phyloP scores from a whole-genome alignment of 2,888 invertebrate genomes.

The Uloborus plumipes region DNA sequence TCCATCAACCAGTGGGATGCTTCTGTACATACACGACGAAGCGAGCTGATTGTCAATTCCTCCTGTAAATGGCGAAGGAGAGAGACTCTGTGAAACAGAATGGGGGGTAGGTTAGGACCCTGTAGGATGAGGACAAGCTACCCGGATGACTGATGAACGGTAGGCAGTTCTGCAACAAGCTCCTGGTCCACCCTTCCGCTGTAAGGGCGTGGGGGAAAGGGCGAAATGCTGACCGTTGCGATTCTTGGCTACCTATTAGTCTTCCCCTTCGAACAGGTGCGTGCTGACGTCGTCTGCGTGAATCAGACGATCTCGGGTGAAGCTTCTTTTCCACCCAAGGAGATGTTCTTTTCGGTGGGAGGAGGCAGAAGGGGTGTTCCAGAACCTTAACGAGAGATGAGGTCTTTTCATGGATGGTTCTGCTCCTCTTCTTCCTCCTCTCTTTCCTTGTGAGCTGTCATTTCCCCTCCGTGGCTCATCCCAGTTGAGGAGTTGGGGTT shows the following conservation, averaged over 20 bases:
- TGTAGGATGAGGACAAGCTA: slow-evolving; percentile 29
- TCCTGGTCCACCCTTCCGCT: slow-evolving; percentile 55
- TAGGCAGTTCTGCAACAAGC: slow-evolving; percentile 38
- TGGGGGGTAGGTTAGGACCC: slow-evolving; percentile 3
- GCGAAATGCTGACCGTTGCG: slow-evolving; percentile 42
- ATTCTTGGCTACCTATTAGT: slow-evolving; percentile 40
- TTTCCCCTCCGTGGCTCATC: not conserved
- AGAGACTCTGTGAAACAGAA: not conserved
- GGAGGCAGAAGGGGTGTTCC: slow-evolving; percentile 4
- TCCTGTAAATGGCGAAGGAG: slow-evolving; percentile 5
- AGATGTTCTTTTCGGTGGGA: not conserved
- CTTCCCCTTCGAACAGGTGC: slow-evolving; percentile 48
- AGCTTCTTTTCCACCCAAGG: slow-evolving; percentile 10
- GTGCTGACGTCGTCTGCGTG: slow-evolving; percentile 28
- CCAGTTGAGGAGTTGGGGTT: slow-evolving; percentile 5
- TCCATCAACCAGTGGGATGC: slow-evolving; percentile 58
- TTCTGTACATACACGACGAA: slow-evolving; percentile 20
- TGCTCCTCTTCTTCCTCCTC: not conserved
- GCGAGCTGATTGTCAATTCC: slow-evolving; percentile 45
- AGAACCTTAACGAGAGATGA: slow-evolving; percentile 42
- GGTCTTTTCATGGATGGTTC: slow-evolving; percentile 7
- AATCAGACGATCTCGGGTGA: slow-evolving; percentile 8
- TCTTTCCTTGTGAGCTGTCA: not conserved
- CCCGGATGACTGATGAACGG: slow-evolving; percentile 38
- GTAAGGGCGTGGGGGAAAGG: slow-evolving; percentile 32